phyloP scores from a whole-genome alignment of 2,797 vertebrate species.

The Sardinella longiceps region DNA sequence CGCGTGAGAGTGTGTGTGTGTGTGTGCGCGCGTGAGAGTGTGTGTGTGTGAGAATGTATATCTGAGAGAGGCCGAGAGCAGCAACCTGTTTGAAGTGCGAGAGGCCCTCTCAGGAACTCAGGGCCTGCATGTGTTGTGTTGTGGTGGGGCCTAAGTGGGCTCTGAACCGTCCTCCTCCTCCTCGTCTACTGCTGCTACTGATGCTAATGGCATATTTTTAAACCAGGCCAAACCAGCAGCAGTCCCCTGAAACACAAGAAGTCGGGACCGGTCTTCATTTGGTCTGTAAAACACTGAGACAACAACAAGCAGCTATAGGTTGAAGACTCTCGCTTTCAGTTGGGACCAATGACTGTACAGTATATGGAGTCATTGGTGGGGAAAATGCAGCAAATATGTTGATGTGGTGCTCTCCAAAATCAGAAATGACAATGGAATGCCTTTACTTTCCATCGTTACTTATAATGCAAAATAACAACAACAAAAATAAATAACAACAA shows the following conservation, averaged over 20 bases:
- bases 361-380: too few species aligned
- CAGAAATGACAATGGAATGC: not conserved
- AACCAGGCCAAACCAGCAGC: not conserved
- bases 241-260: not conserved
- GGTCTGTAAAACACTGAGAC: not conserved
- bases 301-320: not conserved
- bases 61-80: not conserved
- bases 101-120: not conserved
- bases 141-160: not conserved
- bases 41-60: not conserved
- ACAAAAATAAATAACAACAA: too few species aligned
- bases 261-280: not conserved
- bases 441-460: not conserved
- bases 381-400: not conserved
- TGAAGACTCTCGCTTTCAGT: not conserved
- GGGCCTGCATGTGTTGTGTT: not conserved
- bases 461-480: not conserved
- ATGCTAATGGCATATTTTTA: not conserved
- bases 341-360: too few species aligned
- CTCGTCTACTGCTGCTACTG: too few species aligned
- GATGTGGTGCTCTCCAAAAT: not conserved
- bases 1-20: not conserved
- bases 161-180: not conserved
- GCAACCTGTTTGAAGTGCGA: constrained; percentile 13
- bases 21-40: not conserved